Conservation (phyloP, 23 tunicate genomes). For the Ascidia mentula region DNA sequence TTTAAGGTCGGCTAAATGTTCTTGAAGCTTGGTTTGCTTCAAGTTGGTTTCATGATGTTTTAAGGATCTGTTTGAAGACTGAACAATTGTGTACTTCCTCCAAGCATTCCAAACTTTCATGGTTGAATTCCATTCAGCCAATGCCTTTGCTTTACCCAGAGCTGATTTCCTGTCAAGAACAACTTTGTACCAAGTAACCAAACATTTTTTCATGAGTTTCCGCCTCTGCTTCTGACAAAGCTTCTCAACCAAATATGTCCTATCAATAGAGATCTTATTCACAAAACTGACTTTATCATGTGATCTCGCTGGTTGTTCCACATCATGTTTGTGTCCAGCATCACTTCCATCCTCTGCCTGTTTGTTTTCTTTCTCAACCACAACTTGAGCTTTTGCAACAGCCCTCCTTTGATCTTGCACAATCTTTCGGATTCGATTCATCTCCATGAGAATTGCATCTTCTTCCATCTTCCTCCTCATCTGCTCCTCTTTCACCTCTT, state of each 20-base stretch:
- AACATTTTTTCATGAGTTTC: slow-evolving; percentile 17
- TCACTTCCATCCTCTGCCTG: background rate
- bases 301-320: background rate
- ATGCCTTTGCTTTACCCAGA: slow-evolving; percentile 72
- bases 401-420: slow-evolving; percentile 53
- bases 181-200: slow-evolving; percentile 51
- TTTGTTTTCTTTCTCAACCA: background rate
- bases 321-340: background rate
- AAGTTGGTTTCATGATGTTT: slow-evolving; percentile 23
- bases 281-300: no score
- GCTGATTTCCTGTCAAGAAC: slow-evolving; percentile 45
- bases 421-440: slow-evolving; percentile 52
- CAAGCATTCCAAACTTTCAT: slow-evolving; percentile 60
- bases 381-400: background rate
- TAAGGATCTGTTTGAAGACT: slow-evolving; percentile 13
- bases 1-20: slow-evolving; percentile 24
- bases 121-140: slow-evolving; percentile 58
- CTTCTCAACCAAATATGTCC: background rate
- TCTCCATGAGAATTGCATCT: slow-evolving; percentile 65
- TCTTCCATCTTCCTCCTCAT: slow-evolving; percentile 46
- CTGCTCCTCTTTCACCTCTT: slow-evolving; percentile 31
- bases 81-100: slow-evolving; percentile 46
- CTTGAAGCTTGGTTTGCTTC: slow-evolving; percentile 21
- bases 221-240: background rate
- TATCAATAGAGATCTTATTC: background rate